Evolutionary conservation across 2,113 vertebrate genomes (phyloP), one percentile per base, ranked within the genome.

Genomic region (Nesospiza acunhae): DNA sequence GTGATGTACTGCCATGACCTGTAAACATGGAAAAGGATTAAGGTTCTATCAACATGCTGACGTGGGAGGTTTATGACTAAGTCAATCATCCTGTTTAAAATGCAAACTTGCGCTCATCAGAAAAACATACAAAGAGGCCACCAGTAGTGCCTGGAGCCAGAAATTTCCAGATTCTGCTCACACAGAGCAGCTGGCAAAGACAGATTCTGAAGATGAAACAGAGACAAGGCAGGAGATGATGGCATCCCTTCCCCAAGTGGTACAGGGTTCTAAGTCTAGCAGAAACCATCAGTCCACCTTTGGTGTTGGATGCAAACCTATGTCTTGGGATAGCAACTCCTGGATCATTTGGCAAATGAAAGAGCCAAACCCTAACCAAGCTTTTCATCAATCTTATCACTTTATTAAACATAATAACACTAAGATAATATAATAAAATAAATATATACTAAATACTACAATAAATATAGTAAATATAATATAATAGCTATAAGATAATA

Each of bases 1-100:
- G 50, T 84, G 22, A 93, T 84, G 31, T 21, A 31, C 33, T 87
- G 60, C 31, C 41, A 39, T 49, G 46, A 82, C 69, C 37, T 87
- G 89, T 82, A 77, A 92, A 87, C 56, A 62, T 49, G 47, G 31
- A 30, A 90, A 90, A 94, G 74, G 69, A 94, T 81, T 94, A 78
- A 70, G n/a, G 82, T 95, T 73, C 27, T 81, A 62, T 11, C 60
- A 74, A 69, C 55, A 62, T 1, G 1, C 37, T 95, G 86, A 95
- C 3, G 10, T 78, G 79, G 37, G 42, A 79, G 42, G 56, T 88
- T 87, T 82, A 88, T 85, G 66, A 67, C 78, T 58, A 70, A 82
- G 50, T 56, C 67, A 78, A 70, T 67, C 31, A 90, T 53, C 26
- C 26, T 63, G 53, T 90, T 79, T 88, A 93, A 86, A 94, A 95